phyloP scores from a whole-genome alignment of 2,797 vertebrate species.

The Alfaro cultratus region DNA sequence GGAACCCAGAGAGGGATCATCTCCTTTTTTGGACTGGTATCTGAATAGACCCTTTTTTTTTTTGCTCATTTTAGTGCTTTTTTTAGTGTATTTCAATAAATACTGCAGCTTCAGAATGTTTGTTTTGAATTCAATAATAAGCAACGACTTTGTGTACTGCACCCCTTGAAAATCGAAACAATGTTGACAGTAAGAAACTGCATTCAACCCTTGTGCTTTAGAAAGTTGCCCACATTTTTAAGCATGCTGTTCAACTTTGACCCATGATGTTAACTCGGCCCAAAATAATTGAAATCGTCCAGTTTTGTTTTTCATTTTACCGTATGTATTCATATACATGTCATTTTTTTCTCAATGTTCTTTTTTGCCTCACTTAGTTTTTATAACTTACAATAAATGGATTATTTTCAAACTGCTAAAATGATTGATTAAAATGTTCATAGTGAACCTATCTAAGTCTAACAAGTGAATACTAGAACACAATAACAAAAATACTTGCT shows the following conservation, averaged over 20 bases:
- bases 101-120: not conserved
- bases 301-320: not conserved
- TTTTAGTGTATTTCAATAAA: not conserved
- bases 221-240: not conserved
- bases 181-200: not conserved
- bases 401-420: not conserved
- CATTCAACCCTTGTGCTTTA: not conserved
- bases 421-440: not conserved
- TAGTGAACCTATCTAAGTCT: not conserved
- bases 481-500: too few species aligned
- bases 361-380: too few species aligned
- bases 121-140: not conserved
- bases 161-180: not conserved
- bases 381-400: not conserved
- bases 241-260: not conserved
- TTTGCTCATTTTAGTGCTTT: not conserved
- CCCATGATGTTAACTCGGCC: not conserved
- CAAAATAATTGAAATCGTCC: not conserved
- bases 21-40: slow-evolving; percentile 52
- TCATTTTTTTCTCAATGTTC: not conserved
- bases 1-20: slow-evolving; percentile 59
- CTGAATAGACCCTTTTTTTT: slow-evolving; percentile 42
- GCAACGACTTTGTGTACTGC: too few species aligned
- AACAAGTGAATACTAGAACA: too few species aligned
- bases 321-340: not conserved